These are phyloP conservation scores for Polypedilum vanderplanki DNA, from an alignment of 1,140 invertebrate genomes.

Conservation along the genomic window DNA sequence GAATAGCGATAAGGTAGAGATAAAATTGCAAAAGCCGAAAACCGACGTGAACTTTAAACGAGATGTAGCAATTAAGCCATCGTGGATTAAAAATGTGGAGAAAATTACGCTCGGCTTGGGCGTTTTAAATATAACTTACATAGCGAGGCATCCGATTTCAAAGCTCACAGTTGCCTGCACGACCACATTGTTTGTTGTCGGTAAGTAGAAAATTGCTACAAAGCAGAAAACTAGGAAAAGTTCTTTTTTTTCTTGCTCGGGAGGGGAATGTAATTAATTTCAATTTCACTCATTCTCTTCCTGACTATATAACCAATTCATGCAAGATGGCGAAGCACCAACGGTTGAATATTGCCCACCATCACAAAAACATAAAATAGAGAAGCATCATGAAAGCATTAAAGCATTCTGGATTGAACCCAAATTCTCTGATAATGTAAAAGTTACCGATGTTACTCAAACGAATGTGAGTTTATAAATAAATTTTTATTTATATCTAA, in stretches of 20 bases:
- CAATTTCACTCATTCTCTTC: slow-evolving; percentile 12
- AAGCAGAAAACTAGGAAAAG: background rate
- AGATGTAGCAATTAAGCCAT: slow-evolving; percentile 45
- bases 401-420: slow-evolving; percentile 52
- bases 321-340: slow-evolving; percentile 44
- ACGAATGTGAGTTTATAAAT: slow-evolving; percentile 45
- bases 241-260: background rate
- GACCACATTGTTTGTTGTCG: slow-evolving; percentile 43
- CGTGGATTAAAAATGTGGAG: slow-evolving; percentile 45
- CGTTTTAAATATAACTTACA: slow-evolving; percentile 44
- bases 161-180: slow-evolving; percentile 45
- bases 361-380: slow-evolving; percentile 41
- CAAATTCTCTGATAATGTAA: slow-evolving; percentile 52
- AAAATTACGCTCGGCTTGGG: slow-evolving; percentile 43
- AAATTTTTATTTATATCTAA: slow-evolving; percentile 1
- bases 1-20: slow-evolving; percentile 43
- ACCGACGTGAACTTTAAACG: slow-evolving; percentile 48
- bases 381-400: slow-evolving; percentile 38
- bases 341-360: slow-evolving; percentile 45
- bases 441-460: slow-evolving; percentile 45
- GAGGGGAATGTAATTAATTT: slow-evolving; percentile 17
- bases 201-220: slow-evolving; percentile 34
- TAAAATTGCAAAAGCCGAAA: slow-evolving; percentile 45
- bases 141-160: slow-evolving; percentile 44
- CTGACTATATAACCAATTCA: slow-evolving; percentile 34